Evolutionary conservation across 1,140 invertebrate genomes (phyloP), one percentile per base, ranked within the genome.

Genomic region (Muscidifurax raptorellus): DNA sequence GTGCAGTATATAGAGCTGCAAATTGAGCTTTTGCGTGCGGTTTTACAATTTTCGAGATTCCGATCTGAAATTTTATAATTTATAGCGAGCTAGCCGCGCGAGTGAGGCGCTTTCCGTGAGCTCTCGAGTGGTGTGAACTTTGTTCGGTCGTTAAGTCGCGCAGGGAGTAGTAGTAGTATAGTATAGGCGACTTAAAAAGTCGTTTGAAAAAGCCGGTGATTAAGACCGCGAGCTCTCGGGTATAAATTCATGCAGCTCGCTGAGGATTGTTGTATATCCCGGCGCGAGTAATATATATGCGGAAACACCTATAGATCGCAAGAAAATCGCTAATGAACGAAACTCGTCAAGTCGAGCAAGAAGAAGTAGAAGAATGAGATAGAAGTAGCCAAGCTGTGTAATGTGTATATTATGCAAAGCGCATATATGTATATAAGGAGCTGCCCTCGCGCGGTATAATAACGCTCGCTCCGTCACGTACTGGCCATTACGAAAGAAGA

Each of bases 381-480:
- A 28, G 10, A n/a, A 69, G 66, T 13, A 28, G 66, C 9, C 18
- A 74, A 30, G 79, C 22, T 59, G 66, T 27, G 72, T 85, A 79
- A 88, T 87, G 86, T 87, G 86, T 87, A 88, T 88, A 90, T 90
- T 90, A 90, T 90, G 90, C 89, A 90, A 89, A 90, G 82, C 74
- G 84, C 13, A 9, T 40, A 9, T 40, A 40, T n/a, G n/a, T n/a
- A n/a, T 40, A 32, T 69, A 78, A 86, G 79, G 75, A 69, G 84
- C n/a, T n/a, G 72, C 71, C 64, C 81, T 66, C 79, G 85, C 83
- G 15, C 44, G 86, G 87, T 85, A 87, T 86, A 87, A 84, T 83
- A 80, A 79, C 59, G 75, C 72, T 71, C 27, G 86, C 87, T 86
- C 87, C 87, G 89, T 90, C 90, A 90, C 89, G 89, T 90, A 90